phyloP scores from a whole-genome alignment of 2,113 vertebrate genomes.

The Fregetta grallaria region DNA sequence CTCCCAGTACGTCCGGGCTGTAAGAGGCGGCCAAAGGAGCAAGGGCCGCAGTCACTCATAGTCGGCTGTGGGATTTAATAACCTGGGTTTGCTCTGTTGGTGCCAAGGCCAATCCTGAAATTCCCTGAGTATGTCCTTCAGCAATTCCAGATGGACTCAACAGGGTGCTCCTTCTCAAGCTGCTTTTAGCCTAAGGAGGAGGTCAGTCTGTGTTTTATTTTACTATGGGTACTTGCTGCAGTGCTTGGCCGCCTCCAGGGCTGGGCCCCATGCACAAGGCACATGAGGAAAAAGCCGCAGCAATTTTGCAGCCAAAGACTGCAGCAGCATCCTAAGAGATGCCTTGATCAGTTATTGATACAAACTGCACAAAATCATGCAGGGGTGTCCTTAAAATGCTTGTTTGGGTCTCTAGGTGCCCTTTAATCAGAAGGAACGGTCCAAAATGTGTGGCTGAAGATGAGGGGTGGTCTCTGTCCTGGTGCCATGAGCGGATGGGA shows the following conservation, averaged over 20 bases:
- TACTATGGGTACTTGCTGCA: not conserved
- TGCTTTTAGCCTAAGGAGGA: not conserved
- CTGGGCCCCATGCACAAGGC: not conserved
- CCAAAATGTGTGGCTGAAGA: not conserved
- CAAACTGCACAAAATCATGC: not conserved
- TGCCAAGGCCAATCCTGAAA: not conserved
- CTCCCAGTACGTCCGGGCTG: not conserved
- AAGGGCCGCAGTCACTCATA: not conserved
- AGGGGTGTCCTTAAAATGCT: not conserved
- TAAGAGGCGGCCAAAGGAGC: not conserved
- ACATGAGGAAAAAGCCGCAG: accelerated
- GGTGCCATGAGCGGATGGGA: not conserved
- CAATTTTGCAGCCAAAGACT: not conserved
- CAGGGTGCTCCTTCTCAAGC: not conserved
- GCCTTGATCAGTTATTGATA: not conserved
- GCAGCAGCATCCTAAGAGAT: not conserved
- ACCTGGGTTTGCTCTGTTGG: not conserved
- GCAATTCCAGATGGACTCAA: not conserved
- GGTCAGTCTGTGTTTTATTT: not conserved
- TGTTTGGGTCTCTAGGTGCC: not conserved
- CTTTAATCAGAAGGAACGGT: not conserved
- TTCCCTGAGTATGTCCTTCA: not conserved
- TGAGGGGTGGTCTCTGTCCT: not conserved
- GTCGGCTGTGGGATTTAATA: not conserved
- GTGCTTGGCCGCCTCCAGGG: not conserved